Evolutionary conservation across 2,888 invertebrate species (phyloP), one percentile per base, ranked within the genome.

Genomic region (Theristus sp.): DNA sequence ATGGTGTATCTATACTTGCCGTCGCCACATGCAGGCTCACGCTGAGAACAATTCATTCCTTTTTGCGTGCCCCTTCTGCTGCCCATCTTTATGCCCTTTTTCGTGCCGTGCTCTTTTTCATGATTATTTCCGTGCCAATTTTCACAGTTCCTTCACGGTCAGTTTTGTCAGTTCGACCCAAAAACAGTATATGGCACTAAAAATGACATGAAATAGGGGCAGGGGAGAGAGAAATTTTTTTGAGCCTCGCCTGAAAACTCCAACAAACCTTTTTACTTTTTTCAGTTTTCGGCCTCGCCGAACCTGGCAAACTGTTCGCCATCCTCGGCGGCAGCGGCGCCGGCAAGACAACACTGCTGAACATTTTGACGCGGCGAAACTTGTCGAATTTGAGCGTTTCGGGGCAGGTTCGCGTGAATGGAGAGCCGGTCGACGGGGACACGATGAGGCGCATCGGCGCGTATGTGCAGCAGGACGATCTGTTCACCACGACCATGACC

Each of bases 381-480:
- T 53, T 59, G 29, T 58, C 38, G 17, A 38, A 38, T 38, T 17
- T 38, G 38, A 56, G 10, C 3, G 52, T 60, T 2, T n/a, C 46
- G 24, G 61, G 61, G 2, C 22, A 24, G 2, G 52, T 61, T 13
- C 47, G 29, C 13, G 47, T 61, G 47, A 61, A 61, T 53, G 61
- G 61, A 20, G 46, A 56, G 46, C 28, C 26, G 17, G 58, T 59
- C 1, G 27, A n/a, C 24, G 30, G 24, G 26, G 24, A 29, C 1
- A n/a, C 29, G 25, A 52, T 56, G 57, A 49, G 56, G 28, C n/a
- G 2, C 54, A 80, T 87, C 63, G 86, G 86, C 67, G 90, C 89
- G 0, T 91, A 84, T 75, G 87, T 91, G 79, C 87, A 89, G 67
- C 91, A 91, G 74, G 87, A 90, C 65, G 90, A 91, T 70, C 78